Conservation (phyloP, 2,113 vertebrate species). For the Paratilapia polleni region DNA sequence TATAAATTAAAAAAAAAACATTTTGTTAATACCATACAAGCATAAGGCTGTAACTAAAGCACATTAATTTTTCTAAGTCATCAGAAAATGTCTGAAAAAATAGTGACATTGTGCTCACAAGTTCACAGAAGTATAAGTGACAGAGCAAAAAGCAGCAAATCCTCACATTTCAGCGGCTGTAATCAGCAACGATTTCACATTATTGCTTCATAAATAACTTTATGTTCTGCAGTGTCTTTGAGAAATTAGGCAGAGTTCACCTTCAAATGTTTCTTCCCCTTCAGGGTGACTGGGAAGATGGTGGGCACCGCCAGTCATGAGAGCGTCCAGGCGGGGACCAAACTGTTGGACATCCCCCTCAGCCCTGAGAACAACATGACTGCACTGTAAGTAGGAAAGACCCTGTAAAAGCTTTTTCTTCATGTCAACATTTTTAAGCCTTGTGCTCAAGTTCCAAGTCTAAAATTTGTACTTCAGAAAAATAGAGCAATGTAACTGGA, state of each 20-base stretch:
- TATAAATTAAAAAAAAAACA: too few relatives aligned
- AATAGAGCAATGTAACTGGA: too few relatives aligned
- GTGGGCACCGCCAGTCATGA: conserved; percentile 92
- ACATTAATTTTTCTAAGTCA: neutral
- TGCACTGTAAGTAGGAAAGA: conserved; percentile 84
- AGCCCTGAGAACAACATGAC: conserved; percentile 92
- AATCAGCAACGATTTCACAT: rapidly evolving
- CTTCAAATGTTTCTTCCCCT: neutral
- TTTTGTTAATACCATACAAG: neutral
- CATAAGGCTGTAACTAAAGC: neutral
- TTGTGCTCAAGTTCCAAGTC: neutral
- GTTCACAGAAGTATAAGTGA: neutral
- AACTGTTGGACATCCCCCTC: conserved; percentile 90
- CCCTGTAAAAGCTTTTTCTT: neutral
- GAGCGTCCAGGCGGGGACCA: conserved; percentile 89
- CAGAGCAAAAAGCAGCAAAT: rapidly evolving
- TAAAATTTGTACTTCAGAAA: too few relatives aligned
- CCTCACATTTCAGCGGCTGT: neutral
- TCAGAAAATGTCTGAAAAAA: neutral
- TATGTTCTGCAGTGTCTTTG: neutral
- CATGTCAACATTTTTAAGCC: neutral
- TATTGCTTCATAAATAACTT: neutral
- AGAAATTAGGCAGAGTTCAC: too few relatives aligned
- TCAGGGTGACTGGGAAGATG: conserved; percentile 93
- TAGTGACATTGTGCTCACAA: neutral